Conservation (phyloP, 2,797 vertebrate genomes). For the Poliocrania exsul region DNA sequence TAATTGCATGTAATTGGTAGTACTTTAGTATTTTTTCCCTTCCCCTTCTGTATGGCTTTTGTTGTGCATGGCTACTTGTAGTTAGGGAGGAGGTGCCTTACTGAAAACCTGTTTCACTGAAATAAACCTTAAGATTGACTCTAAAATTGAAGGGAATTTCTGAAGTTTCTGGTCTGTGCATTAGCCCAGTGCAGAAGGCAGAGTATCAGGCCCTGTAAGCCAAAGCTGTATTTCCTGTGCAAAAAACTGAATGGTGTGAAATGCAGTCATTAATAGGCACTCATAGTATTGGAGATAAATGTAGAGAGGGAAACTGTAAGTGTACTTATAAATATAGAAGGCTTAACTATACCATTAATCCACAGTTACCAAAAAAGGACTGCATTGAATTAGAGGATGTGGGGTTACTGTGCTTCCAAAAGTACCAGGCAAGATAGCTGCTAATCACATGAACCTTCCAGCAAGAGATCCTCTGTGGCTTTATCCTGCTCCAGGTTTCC, state of each 20-base stretch:
- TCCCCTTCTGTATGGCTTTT: background rate
- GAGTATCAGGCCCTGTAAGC: background rate
- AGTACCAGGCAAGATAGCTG: background rate
- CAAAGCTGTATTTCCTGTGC: background rate
- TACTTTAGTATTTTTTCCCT: constrained; percentile 42
- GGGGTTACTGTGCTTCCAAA: background rate
- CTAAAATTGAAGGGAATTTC: constrained; percentile 25
- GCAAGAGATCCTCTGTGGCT: background rate
- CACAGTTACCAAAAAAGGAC: background rate
- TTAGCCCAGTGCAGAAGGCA: background rate
- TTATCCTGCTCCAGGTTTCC: background rate
- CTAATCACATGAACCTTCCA: background rate
- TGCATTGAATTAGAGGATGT: background rate
- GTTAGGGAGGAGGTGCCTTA: background rate
- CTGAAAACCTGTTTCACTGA: constrained; percentile 21
- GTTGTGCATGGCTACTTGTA: constrained; percentile 30
- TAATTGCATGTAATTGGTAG: constrained; percentile 38
- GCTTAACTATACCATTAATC: background rate
- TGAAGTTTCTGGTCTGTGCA: background rate
- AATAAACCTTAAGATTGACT: constrained; percentile 26
- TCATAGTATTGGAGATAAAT: background rate
- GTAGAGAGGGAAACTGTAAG: background rate
- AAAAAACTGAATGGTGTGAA: background rate
- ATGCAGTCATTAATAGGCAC: background rate
- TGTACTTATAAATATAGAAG: background rate